Base-by-base conservation (phyloP, 2,113 vertebrate genomes). In the Elachura formosa region DNA sequence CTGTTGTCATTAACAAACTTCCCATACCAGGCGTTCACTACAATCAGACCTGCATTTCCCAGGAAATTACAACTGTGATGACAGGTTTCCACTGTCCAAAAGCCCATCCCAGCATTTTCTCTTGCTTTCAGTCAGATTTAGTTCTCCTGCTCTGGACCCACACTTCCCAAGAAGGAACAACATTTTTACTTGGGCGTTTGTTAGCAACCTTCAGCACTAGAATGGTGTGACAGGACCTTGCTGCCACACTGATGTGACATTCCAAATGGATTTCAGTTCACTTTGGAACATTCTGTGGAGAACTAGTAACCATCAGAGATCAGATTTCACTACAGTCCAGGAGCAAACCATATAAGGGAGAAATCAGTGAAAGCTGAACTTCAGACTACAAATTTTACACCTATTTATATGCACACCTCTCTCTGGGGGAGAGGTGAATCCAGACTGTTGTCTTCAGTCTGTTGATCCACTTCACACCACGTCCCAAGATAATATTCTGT, bases 21-120 rank as follows among this genome's bases (percentile, higher is more conserved):
- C n/a, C 99, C 99, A 1, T 99, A 99, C 99, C 99, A 99, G 95
- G 99, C 99, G 0, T 99, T 99, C 81, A 99, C 98, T 29, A 99
- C 98, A 82, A 99, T 99, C 89, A 99, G 98, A 80, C 99, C 99
- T 99, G 96, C 56, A 9, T 64, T 81, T 74, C 10, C 43, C 25
- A 46, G 3, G 9, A 93, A 92, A 87, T 61, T 68, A 71, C 59
- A 84, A 40, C 25, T 41, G 64, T 63, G 64, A 41, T 23, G 16
- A 40, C 52, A n/a, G 43, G 45, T 34, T n/a, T 23, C 26, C 55
- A 54, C 15, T 36, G 45, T 76, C 9, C 51, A 26, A 84, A 75
- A 73, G 21, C 46, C 19, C 81, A 68, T 14, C 84, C 59, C 5
- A 10, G 21, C 46, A 73, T 61, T 64, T 38, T 52, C n/a, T 61